phyloP scores from a whole-genome alignment of 1,140 invertebrate genomes.

The Drosophila rhopaloa region DNA sequence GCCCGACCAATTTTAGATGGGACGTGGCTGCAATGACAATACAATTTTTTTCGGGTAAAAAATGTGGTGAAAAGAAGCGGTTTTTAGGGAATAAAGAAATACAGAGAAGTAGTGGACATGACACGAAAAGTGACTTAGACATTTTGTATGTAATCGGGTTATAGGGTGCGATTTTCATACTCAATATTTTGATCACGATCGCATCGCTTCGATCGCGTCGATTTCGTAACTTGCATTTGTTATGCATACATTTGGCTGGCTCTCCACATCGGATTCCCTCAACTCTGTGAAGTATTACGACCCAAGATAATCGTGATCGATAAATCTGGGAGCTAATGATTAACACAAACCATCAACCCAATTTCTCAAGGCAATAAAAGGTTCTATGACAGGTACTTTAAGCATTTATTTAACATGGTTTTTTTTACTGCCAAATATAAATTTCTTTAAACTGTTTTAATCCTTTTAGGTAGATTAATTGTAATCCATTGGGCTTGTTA shows the following conservation, averaged over 20 bases:
- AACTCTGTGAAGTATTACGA: conserved; percentile 4
- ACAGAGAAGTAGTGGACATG: neutral
- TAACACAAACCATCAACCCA: neutral
- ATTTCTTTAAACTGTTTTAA: no score
- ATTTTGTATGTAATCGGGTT: conserved; percentile 56
- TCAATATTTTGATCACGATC: conserved; percentile 65
- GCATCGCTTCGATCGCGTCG: neutral
- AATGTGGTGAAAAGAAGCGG: neutral
- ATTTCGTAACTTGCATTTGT: conserved; percentile 67
- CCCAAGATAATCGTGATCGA: conserved; percentile 19
- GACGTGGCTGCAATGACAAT: conserved; percentile 63
- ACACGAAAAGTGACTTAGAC: conserved; percentile 44
- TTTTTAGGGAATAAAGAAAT: neutral
- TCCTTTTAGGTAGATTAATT: no score
- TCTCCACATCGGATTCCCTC: conserved; percentile 9
- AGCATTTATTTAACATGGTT: no score
- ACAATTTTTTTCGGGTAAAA: neutral
- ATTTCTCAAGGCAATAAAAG: neutral
- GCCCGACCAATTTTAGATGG: conserved; percentile 9
- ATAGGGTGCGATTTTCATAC: conserved; percentile 54
- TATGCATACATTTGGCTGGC: conserved; percentile 46
- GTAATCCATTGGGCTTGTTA: no score
- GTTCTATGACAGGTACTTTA: neutral
- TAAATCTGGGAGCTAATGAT: conserved; percentile 4
- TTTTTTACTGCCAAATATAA: no score